phyloP scores from a whole-genome alignment of 2,113 vertebrate genomes.

The Pholis gunnellus region DNA sequence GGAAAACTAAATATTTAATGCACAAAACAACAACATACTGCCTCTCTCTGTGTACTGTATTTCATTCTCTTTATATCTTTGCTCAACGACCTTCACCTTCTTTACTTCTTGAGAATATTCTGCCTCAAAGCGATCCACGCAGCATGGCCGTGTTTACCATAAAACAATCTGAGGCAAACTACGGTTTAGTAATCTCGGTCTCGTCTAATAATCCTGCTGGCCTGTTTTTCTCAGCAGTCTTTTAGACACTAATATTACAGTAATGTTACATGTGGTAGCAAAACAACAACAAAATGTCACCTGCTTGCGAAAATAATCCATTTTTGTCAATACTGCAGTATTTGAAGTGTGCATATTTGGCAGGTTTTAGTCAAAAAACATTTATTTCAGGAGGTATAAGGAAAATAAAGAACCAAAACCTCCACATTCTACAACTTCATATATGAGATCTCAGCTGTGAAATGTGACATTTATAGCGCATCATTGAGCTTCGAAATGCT shows the following conservation, averaged over 20 bases:
- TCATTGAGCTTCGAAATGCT: neutral
- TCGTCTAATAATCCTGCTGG: conserved; percentile 9
- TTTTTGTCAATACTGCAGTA: neutral
- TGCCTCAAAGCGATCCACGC: neutral
- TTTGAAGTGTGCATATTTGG: neutral
- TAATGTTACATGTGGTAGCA: neutral
- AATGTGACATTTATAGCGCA: neutral
- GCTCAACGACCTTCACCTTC: conserved; percentile 8
- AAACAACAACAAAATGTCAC: neutral
- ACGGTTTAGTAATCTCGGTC: neutral
- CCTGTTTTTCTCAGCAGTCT: neutral
- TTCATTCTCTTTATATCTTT: neutral
- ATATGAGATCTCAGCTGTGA: neutral
- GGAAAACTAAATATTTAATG: neutral
- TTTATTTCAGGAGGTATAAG: neutral
- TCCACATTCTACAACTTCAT: neutral
- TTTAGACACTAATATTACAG: neutral
- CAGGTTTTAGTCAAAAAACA: neutral
- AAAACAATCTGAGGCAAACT: conserved; percentile 16
- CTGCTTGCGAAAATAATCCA: neutral
- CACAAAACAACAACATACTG: neutral
- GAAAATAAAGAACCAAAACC: too few relatives aligned
- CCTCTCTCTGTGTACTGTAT: neutral
- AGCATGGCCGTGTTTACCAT: neutral
- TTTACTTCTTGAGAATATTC: neutral